phyloP scores from a whole-genome alignment of 2,113 vertebrate genomes.

The Syrrhaptes paradoxus region DNA sequence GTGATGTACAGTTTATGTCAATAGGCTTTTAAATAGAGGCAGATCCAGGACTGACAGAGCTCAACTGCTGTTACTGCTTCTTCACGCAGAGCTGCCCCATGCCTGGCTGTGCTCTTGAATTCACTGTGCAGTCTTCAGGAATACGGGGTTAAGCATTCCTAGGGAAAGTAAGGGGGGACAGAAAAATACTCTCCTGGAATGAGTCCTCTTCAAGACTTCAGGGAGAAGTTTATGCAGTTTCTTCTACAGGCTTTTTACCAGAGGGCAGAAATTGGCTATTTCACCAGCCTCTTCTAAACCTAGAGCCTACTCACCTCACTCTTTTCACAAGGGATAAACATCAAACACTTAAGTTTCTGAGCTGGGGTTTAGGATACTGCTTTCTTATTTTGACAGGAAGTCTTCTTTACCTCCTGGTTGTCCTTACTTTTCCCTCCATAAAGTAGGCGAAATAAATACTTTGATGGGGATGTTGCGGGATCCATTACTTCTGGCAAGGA shows the following conservation, averaged over 20 bases:
- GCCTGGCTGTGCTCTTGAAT: rapidly evolving
- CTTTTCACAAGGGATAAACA: background rate
- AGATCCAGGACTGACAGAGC: too few relatives aligned
- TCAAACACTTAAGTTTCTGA: background rate
- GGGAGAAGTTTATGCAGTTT: background rate
- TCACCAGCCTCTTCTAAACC: too few relatives aligned
- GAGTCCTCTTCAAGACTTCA: background rate
- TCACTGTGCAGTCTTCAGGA: background rate
- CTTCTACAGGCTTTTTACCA: background rate
- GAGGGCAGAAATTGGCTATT: background rate
- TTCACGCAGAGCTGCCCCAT: rapidly evolving
- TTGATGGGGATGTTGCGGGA: background rate
- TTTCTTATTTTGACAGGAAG: background rate
- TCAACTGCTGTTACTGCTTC: rapidly evolving
- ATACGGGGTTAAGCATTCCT: background rate
- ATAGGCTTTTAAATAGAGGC: background rate
- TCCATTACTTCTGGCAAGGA: background rate
- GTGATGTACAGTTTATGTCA: background rate
- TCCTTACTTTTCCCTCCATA: background rate
- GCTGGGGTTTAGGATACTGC: background rate
- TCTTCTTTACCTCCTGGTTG: background rate
- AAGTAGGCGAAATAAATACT: background rate
- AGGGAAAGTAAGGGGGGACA: rapidly evolving
- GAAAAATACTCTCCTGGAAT: background rate
- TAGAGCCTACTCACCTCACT: background rate